Evolutionary conservation across 1,140 invertebrate species (phyloP), one percentile per base, ranked within the genome.

Genomic region (Mycetomoellerius zeteki): DNA sequence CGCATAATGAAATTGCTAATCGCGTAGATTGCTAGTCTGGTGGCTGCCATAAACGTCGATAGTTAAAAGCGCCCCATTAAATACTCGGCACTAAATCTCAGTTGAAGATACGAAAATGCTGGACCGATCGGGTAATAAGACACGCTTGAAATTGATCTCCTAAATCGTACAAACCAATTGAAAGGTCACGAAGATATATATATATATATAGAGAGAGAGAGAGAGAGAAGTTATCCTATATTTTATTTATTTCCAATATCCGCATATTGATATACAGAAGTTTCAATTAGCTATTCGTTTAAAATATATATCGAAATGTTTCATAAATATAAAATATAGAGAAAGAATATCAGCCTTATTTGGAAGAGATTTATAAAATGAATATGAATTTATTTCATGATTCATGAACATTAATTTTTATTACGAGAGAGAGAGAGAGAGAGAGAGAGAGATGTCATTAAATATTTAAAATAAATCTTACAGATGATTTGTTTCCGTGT

Each of bases 1-100:
- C 24, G 62, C 37, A 65, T 69, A 80, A 86, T 69, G 37, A 86
- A 78, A 80, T 81, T 81, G 76, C 37, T 80, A 78, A 80, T 21
- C 58, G 54, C 54, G 14, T 47, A 64, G 72, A 33, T n/a, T 77
- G 21, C 21, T 19, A 50, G 24, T 47, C 37, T 47, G 24, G 4
- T 54, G 75, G 21, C n/a, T 58, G 52, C 14, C 21, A 14, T 65
- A 65, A 84, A 75, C 8, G 24, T 10, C 24, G 24, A 84, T 78
- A 54, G 73, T 85, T 77, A 78, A 78, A 78, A 43, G 30, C 21
- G 1, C 19, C 30, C 58, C 27, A 27, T 85, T 85, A 85, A 85
- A 76, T 47, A 14, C 37, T 30, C 6, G 10, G 6, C 10, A 64
- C 75, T 85, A 85, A 85, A 85, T 43, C 37, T 14, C n/a, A 1